Conservation (phyloP, 1,140 invertebrate genomes). For the Caligus rogercresseyi region DNA sequence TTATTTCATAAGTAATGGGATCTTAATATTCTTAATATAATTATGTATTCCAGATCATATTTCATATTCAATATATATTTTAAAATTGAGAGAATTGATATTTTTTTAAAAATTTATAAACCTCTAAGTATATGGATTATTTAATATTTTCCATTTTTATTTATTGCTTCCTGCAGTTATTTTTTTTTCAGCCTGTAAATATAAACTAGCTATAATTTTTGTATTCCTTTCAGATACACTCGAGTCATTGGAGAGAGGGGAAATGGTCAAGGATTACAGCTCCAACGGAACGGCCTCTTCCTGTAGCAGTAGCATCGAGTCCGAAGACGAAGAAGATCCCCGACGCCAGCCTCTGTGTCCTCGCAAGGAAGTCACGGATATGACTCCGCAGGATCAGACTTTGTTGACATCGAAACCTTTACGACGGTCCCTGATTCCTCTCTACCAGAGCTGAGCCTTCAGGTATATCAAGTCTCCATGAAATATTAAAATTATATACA, state of each 20-base stretch:
- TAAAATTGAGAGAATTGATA: no score
- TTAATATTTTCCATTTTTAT: no score
- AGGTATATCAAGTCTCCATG: slow-evolving; percentile 19
- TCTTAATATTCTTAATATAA: no score
- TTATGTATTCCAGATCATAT: no score
- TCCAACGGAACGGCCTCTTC: background rate
- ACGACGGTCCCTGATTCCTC: slow-evolving; percentile 24
- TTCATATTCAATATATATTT: no score
- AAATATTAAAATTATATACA: no score
- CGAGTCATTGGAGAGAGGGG: slow-evolving; percentile 16
- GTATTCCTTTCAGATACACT: slow-evolving; percentile 15
- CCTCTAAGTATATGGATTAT: no score
- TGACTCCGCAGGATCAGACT: slow-evolving; percentile 12
- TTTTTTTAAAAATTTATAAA: no score
- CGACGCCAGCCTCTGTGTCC: slow-evolving; percentile 13
- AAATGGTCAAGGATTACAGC: slow-evolving; percentile 20
- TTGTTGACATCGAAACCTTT: slow-evolving; percentile 15
- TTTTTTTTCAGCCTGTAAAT: no score
- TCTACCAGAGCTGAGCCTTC: slow-evolving; percentile 22
- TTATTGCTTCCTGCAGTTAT: no score
- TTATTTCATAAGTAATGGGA: no score
- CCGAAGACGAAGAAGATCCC: slow-evolving; percentile 15
- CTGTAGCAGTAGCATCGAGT: slow-evolving; percentile 6
- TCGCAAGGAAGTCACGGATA: slow-evolving; percentile 20
- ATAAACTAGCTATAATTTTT: slow-evolving; percentile 3